These are phyloP conservation scores for Oostethus manadensis DNA, from an alignment of 2,113 vertebrate genomes.

Conservation along the genomic window DNA sequence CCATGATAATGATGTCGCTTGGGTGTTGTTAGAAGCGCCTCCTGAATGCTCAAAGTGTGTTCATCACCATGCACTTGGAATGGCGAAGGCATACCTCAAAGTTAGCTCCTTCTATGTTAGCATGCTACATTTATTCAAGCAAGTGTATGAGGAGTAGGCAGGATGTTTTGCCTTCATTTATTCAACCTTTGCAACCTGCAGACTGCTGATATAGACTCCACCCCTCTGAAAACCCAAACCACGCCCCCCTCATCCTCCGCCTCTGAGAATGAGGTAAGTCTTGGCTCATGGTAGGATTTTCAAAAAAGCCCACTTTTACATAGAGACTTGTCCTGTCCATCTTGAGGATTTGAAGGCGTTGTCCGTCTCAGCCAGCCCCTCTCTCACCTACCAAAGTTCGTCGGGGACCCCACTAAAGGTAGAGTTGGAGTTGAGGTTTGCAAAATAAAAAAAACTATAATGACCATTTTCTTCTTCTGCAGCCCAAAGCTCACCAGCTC, in stretches of 20 bases:
- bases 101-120: too few relatives aligned
- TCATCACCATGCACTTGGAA: background rate
- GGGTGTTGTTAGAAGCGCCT: background rate
- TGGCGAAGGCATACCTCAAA: background rate
- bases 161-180: background rate
- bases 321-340: conserved; percentile 9
- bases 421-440: too few relatives aligned
- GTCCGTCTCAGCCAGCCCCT: conserved; percentile 71
- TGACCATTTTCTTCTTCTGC: conserved; percentile 24
- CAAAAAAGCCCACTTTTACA: too few relatives aligned
- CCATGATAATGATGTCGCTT: conserved; percentile 28
- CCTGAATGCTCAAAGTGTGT: too few relatives aligned
- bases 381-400: conserved; percentile 77
- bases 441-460: too few relatives aligned
- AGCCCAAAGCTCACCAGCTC: conserved; percentile 95
- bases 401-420: conserved; percentile 85
- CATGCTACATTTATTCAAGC: too few relatives aligned
- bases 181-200: conserved; percentile 47
- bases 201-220: conserved; percentile 78
- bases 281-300: too few relatives aligned
- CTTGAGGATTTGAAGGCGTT: conserved; percentile 77
- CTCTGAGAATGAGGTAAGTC: conserved; percentile 73
- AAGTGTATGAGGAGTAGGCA: too few relatives aligned
- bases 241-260: conserved; percentile 68
- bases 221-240: conserved; percentile 72